Evolutionary conservation across 2,113 vertebrate genomes (phyloP).

Genomic region (Pomatostomus ruficeps): DNA sequence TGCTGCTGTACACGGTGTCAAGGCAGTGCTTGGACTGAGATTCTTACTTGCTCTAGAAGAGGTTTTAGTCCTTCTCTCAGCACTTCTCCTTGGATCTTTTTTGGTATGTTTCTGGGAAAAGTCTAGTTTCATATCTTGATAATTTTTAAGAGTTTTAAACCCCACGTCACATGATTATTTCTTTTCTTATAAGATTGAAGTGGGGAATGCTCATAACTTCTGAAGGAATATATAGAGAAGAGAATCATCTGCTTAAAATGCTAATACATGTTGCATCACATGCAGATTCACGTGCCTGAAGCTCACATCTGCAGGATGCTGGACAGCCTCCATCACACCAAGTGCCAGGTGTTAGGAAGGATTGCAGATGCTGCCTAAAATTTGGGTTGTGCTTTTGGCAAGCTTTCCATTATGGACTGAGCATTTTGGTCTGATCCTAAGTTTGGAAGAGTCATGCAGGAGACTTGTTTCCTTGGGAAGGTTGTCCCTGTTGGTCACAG

Average conservation of each 20-base stretch:
- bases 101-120: not conserved
- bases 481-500: not conserved
- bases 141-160: not conserved
- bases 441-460: not conserved
- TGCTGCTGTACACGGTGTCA: not conserved
- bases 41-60: not conserved
- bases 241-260: not conserved
- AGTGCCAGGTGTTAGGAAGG: not conserved
- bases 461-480: not conserved
- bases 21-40: not conserved
- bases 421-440: not conserved
- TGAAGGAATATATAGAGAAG: not conserved
- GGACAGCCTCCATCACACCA: accelerated
- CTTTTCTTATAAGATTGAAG: not conserved
- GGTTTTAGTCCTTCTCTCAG: not conserved
- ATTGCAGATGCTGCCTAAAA: not conserved
- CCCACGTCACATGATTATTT: not conserved
- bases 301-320: not conserved
- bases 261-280: not conserved
- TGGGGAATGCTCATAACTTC: not conserved
- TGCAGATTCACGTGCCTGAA: not conserved
- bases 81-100: not conserved
- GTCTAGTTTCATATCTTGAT: not conserved
- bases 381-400: not conserved
- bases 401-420: not conserved